phyloP scores from a whole-genome alignment of 2,888 invertebrate genomes.

The Mythimna albipuncta region DNA sequence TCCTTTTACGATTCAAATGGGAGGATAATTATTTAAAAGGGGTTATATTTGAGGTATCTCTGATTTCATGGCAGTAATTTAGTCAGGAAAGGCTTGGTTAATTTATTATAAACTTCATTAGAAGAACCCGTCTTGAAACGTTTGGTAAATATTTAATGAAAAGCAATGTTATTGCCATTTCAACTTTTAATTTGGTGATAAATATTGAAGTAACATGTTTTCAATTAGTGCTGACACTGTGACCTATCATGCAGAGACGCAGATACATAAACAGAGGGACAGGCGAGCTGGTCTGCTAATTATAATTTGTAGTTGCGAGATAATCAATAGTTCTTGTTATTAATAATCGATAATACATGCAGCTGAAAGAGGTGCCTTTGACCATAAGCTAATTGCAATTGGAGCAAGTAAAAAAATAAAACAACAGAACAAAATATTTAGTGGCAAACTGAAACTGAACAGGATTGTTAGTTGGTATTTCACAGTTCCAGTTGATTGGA shows the following conservation, averaged over 20 bases:
- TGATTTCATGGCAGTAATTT: constrained; percentile 21
- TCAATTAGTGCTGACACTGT: constrained; percentile 41
- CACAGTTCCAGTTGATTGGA: background rate
- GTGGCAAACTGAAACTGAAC: background rate
- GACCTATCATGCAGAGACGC: constrained; percentile 25
- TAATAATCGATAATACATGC: constrained; percentile 13
- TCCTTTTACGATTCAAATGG: constrained; percentile 43
- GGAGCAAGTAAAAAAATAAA: too few relatives aligned
- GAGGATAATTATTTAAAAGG: constrained; percentile 27
- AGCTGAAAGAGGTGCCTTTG: background rate
- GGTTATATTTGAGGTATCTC: constrained; percentile 18
- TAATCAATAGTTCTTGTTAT: constrained; percentile 2
- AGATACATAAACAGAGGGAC: constrained; percentile 2
- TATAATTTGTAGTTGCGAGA: constrained; percentile 26
- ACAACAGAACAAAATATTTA: too few relatives aligned
- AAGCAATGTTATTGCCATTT: constrained; percentile 18
- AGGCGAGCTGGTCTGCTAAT: constrained; percentile 23
- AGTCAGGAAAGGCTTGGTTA: constrained; percentile 21
- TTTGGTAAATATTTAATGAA: constrained; percentile 30
- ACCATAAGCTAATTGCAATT: background rate
- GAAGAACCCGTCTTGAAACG: constrained; percentile 24
- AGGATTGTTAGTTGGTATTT: too few relatives aligned
- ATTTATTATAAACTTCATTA: constrained; percentile 32
- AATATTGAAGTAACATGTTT: constrained; percentile 42
- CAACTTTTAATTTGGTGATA: constrained; percentile 46